Evolutionary conservation across 2,797 vertebrate species (phyloP), one percentile per base, ranked within the genome.

Genomic region (Eulemur mongoz): DNA sequence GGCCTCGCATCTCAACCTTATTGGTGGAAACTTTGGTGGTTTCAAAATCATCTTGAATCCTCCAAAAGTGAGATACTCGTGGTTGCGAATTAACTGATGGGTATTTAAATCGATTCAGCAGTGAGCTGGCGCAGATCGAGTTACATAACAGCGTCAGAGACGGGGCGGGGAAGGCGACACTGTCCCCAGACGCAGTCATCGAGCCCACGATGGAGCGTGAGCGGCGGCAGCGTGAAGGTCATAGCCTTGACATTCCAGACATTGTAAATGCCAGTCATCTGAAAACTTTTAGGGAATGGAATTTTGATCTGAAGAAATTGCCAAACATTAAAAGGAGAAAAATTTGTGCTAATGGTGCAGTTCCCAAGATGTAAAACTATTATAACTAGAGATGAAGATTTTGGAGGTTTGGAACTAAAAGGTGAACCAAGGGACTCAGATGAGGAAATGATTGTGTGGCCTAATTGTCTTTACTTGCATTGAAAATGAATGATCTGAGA

Each of bases 281-380:
- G 82, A 99, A 99, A 98, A 99, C 98, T 65, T 99, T 99, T 98
- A 99, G 99, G 97, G 99, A 99, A 88, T 99, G 99, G 99, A 99
- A 99, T 27, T 99, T 99, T 48, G 99, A 99, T 97, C 98, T 99
- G 95, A 99, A 99, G 98, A 99, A 99, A 98, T 98, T 99, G 86
- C 99, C 99, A 57, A 99, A 99, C 96, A 99, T 99, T 96, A 99
- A 99, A 98, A 99, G 99, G 98, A 99, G 99, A 88, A 99, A 99
- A 94, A 93, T 99, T 25, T 99, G 99, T 11, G 98, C 97, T 73
- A 98, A 96, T 94, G 98, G 98, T 97, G 97, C 97, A 82, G 80
- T 98, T 67, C 94, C 96, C 35, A 97, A 94, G 96, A 97, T 96
- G 13, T 40, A 93, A 54, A 97, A 75, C 97, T 67, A 7, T 7